Percentiles rank a stretch among this genome's conserved stretches.
These are phyloP conservation scores for Oryzias sinensis DNA, from an alignment of 2,797 vertebrate species.

Conservation along the genomic window DNA sequence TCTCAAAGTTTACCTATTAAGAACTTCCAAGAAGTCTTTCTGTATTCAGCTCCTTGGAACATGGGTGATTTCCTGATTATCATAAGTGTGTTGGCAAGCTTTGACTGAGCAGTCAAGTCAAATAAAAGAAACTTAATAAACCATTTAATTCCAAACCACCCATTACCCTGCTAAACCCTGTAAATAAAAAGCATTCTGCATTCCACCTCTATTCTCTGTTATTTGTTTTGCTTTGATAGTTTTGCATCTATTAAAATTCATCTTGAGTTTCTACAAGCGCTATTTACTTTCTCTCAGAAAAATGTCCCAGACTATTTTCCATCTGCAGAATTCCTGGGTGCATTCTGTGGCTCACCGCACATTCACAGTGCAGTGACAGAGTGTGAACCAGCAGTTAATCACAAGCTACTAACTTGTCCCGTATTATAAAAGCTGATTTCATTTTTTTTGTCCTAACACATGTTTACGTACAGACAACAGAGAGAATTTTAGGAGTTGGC, in stretches of 20 bases:
- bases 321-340: conserved; percentile 31
- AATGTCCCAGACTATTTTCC: conserved; percentile 20
- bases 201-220: too few relatives aligned
- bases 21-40: conserved; percentile 8
- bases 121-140: not conserved
- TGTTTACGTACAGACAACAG: not conserved
- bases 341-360: conserved; percentile 54
- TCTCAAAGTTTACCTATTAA: conserved; percentile 19
- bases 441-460: conserved; percentile 6
- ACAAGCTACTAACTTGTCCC: conserved; percentile 22
- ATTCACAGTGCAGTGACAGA: conserved; percentile 31
- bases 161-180: too few relatives aligned
- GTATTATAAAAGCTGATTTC: conserved; percentile 13
- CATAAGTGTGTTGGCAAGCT: conserved; percentile 24
- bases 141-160: conserved; percentile 2
- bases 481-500: conserved; percentile 9
- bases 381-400: conserved; percentile 32
- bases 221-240: not conserved
- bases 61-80: not conserved
- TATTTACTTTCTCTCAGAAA: conserved; percentile 34
- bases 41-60: conserved; percentile 4
- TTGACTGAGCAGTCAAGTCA: conserved; percentile 7
- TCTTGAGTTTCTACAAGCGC: conserved; percentile 7
- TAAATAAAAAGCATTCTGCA: too few relatives aligned
- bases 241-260: conserved; percentile 1